Evolutionary conservation across 2,888 invertebrate genomes (phyloP), one percentile per base, ranked within the genome.

Genomic region (Nebria salina): DNA sequence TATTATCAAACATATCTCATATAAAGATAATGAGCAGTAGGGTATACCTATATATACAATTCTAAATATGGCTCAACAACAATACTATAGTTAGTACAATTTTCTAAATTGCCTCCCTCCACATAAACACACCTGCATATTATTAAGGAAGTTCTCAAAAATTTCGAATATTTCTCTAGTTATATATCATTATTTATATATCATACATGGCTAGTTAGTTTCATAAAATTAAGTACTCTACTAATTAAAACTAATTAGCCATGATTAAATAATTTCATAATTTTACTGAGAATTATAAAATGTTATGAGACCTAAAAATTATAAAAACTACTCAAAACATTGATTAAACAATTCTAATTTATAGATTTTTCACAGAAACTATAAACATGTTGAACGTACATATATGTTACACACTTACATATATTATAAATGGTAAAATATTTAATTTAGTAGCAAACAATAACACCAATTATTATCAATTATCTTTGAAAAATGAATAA

Each of bases 221-320:
- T 64, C 34, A 13, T 64, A 82, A 88, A 83, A 90, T 91, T 54
- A 89, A 89, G n/a, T 82, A 90, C 90, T 83, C 89, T 90, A 75
- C 90, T 90, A 85, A 91, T 90, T 89, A 84, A 54, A 54, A 54
- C 54, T 54, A 54, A 54, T 54, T 54, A 54, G 13, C 54, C 54
- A 2, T 54, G 54, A 54, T 54, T 54, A 54, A 54, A 54, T 13
- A 54, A 54, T 54, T 8, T 13, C 13, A 54, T 54, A 54, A 54
- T 54, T 54, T 54, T 54, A 54, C 54, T 54, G 54, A 8, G 54
- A 54, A 54, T 7, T 13, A 54, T 34, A 34, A 34, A 34, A 34
- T 34, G 34, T 34, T 34, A 34, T 34, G 34, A 34, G 34, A 34
- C 34, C 34, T 34, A 34, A 34, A 34, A 34, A 34, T 34, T 34